These are phyloP conservation scores for Mormoops blainvillei DNA, from an alignment of 2,113 vertebrate species.

Conservation along the genomic window DNA sequence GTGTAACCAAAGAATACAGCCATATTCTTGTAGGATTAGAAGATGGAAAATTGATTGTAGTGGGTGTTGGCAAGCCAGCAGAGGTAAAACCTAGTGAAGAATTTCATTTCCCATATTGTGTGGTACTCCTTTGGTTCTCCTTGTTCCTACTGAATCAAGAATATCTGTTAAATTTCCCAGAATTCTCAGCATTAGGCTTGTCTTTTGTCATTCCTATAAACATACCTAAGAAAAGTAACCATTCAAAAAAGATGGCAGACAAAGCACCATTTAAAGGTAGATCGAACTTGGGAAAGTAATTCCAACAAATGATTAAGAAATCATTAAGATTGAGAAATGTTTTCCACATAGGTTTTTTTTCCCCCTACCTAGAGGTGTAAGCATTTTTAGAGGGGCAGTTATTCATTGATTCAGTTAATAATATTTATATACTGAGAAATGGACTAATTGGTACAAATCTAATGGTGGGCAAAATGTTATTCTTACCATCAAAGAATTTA, in stretches of 20 bases:
- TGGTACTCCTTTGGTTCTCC: constrained; percentile 83
- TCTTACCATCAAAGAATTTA: background rate
- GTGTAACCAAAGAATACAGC: constrained; percentile 94
- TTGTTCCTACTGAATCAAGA: constrained; percentile 85
- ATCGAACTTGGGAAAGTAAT: constrained; percentile 15
- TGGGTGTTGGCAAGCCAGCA: constrained; percentile 94
- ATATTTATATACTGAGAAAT: background rate
- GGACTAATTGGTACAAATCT: background rate
- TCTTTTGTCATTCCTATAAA: constrained; percentile 1
- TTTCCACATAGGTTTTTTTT: background rate
- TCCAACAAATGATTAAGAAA: background rate
- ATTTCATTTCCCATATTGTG: constrained; percentile 88
- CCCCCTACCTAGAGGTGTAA: background rate
- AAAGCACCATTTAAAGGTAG: background rate
- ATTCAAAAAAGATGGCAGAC: background rate
- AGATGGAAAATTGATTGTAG: constrained; percentile 96
- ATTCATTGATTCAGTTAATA: background rate
- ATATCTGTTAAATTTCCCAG: too few species aligned
- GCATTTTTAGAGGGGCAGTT: background rate
- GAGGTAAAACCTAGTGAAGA: constrained; percentile 95
- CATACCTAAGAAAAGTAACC: background rate
- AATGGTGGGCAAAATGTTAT: background rate
- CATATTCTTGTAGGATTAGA: constrained; percentile 94
- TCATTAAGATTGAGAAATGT: background rate
- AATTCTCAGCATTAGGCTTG: background rate